A percentile compares a stretch with the other conserved stretches of the same genome.
phyloP scores from a whole-genome alignment of 2,888 invertebrate genomes.

The Loripinus fragilis region DNA sequence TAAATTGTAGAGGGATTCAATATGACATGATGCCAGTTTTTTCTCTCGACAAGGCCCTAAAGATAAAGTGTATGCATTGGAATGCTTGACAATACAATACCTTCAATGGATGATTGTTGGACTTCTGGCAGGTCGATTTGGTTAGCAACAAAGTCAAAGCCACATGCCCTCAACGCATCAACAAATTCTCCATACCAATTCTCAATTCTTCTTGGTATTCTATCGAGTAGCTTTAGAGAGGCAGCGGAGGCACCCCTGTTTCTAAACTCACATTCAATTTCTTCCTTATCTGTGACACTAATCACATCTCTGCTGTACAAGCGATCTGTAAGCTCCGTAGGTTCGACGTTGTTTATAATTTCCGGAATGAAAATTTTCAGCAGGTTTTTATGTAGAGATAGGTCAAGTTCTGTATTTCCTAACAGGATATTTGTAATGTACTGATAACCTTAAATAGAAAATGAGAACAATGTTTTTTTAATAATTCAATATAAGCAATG shows the following conservation, averaged over 20 bases:
- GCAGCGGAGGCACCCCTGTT: slow-evolving; percentile 30
- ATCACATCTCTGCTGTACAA: slow-evolving; percentile 18
- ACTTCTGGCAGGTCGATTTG: background rate
- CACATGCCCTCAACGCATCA: slow-evolving; percentile 21
- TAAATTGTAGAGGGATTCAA: too few species aligned
- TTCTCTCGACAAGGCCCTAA: too few species aligned
- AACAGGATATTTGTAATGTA: slow-evolving; percentile 26
- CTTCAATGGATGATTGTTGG: background rate
- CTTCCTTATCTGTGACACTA: slow-evolving; percentile 34
- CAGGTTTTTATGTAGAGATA: slow-evolving; percentile 14
- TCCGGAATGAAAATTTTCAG: slow-evolving; percentile 26
- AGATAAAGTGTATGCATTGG: too few species aligned
- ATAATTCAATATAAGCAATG: too few species aligned
- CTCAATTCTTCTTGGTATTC: slow-evolving; percentile 23
- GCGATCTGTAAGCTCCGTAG: slow-evolving; percentile 16
- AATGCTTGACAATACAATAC: too few species aligned
- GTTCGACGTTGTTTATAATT: slow-evolving; percentile 18
- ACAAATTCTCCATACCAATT: slow-evolving; percentile 45
- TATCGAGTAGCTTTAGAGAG: slow-evolving; percentile 24
- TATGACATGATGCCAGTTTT: too few species aligned
- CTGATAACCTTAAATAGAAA: slow-evolving; percentile 29
- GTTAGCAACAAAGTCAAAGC: slow-evolving; percentile 10
- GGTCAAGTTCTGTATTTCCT: background rate
- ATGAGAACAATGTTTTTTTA: too few species aligned
- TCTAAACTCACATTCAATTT: slow-evolving; percentile 30